phyloP scores from a whole-genome alignment of 2,888 invertebrate species.

The Osmoderma eremita region DNA sequence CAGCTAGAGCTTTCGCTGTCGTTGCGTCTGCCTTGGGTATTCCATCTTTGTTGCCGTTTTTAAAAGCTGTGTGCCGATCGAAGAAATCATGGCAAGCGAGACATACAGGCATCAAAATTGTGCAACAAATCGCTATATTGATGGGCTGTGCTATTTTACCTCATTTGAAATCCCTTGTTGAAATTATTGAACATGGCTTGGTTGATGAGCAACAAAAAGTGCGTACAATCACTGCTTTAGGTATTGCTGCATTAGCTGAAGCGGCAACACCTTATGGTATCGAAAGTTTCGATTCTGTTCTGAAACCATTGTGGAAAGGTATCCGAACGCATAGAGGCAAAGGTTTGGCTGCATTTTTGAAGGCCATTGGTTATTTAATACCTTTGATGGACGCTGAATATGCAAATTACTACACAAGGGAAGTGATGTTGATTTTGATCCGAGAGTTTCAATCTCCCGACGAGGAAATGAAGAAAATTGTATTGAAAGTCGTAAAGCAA shows the following conservation, averaged over 20 bases:
- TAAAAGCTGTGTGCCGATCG: conserved; percentile 98
- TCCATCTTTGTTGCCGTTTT: conserved; percentile 95
- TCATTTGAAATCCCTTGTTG: conserved; percentile 96
- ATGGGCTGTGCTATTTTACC: conserved; percentile 99
- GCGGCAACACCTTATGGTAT: conserved; percentile 99
- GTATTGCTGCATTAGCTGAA: conserved; percentile 97
- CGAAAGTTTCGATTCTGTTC: conserved; percentile 98
- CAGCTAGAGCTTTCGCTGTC: conserved; percentile 99
- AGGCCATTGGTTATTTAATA: conserved; percentile 99
- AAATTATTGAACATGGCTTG: conserved; percentile 98
- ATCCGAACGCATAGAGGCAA: conserved; percentile 90
- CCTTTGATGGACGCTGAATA: conserved; percentile 99
- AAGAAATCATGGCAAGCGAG: conserved; percentile 99
- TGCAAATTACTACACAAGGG: conserved; percentile 98
- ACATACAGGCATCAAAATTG: conserved; percentile 99
- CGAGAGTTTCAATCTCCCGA: conserved; percentile 99
- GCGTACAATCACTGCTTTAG: conserved; percentile 97
- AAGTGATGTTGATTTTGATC: conserved; percentile 98
- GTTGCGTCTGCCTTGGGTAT: conserved; percentile 99
- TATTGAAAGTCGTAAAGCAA: conserved; percentile 99
- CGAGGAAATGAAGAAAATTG: conserved; percentile 99
- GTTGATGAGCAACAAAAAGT: conserved; percentile 99
- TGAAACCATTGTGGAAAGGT: conserved; percentile 99
- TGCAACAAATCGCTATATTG: conserved; percentile 98
- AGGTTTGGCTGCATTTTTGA: conserved; percentile 98